These are phyloP conservation scores for Xestoiulus laeticollis DNA, from an alignment of 2,888 invertebrate species.

Conservation along the genomic window DNA sequence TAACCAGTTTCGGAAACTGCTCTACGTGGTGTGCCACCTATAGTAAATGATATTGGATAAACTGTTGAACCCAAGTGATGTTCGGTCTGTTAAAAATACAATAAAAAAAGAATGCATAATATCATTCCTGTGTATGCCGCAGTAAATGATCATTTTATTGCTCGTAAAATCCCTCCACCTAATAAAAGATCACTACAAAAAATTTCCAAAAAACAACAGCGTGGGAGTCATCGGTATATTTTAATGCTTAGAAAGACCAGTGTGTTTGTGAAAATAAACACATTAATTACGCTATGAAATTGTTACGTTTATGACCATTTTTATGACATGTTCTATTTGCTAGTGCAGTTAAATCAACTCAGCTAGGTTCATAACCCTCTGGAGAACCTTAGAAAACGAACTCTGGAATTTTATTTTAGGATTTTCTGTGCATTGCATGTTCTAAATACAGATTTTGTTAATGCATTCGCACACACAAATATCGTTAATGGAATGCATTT, in stretches of 20 bases:
- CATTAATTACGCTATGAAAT: neutral
- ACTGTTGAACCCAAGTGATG: too few relatives aligned
- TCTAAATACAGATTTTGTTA: too few relatives aligned
- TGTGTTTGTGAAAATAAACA: neutral
- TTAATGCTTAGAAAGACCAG: neutral
- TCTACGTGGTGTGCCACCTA: too few relatives aligned
- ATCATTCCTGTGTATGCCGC: neutral
- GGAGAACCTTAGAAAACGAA: neutral
- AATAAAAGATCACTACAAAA: neutral
- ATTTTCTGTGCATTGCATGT: too few relatives aligned
- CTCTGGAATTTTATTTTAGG: too few relatives aligned
- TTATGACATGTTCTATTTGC: neutral
- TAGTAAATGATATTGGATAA: too few relatives aligned
- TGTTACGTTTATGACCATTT: neutral
- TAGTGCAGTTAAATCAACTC: too few relatives aligned
- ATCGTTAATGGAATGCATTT: too few relatives aligned
- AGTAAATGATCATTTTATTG: neutral
- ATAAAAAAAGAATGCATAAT: neutral
- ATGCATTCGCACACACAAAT: too few relatives aligned
- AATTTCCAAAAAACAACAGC: neutral
- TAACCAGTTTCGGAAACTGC: too few relatives aligned
- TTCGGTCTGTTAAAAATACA: too few relatives aligned
- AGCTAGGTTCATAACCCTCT: too few relatives aligned
- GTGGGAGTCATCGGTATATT: neutral
- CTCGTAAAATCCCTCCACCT: neutral